These are phyloP conservation scores for Trissolcus basalis DNA, from an alignment of 1,140 invertebrate species.

Conservation along the genomic window DNA sequence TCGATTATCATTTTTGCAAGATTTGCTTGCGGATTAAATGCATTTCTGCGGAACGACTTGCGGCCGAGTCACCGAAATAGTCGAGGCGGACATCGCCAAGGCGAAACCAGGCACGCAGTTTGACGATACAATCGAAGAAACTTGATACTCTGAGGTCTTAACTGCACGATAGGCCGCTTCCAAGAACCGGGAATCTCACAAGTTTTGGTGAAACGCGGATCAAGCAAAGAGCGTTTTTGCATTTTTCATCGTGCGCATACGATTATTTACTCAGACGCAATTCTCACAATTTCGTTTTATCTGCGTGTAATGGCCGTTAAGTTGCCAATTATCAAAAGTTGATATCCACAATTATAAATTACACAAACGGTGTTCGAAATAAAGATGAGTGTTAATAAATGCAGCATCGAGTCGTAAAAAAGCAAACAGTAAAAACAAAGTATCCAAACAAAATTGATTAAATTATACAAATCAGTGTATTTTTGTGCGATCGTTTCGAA, in stretches of 20 bases:
- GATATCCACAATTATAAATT: too few relatives aligned
- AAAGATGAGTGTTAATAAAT: too few relatives aligned
- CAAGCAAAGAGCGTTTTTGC: conserved; percentile 17
- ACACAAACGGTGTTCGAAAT: too few relatives aligned
- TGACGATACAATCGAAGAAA: conserved; percentile 65
- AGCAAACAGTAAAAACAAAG: too few relatives aligned
- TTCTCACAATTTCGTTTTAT: conserved; percentile 17
- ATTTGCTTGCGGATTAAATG: conserved; percentile 57
- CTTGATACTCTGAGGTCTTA: conserved; percentile 61
- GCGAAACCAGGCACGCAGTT: conserved; percentile 56
- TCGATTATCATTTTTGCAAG: conserved; percentile 58
- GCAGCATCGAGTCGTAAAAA: too few relatives aligned
- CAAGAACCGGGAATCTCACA: conserved; percentile 50
- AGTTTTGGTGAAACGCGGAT: conserved; percentile 50
- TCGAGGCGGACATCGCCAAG: conserved; percentile 25
- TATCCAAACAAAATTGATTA: too few relatives aligned
- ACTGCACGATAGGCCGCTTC: conserved; percentile 56
- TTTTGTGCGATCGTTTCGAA: too few relatives aligned
- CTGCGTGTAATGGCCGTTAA: conserved; percentile 36
- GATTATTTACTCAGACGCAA: conserved; percentile 35
- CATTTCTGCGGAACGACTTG: conserved; percentile 43
- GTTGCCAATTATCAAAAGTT: conserved; percentile 3
- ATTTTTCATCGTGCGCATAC: conserved; percentile 34
- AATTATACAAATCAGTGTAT: too few relatives aligned
- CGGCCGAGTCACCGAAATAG: conserved; percentile 58